Evolutionary conservation across 2,113 vertebrate genomes (phyloP).

Genomic region (Anolis carolinensis): DNA sequence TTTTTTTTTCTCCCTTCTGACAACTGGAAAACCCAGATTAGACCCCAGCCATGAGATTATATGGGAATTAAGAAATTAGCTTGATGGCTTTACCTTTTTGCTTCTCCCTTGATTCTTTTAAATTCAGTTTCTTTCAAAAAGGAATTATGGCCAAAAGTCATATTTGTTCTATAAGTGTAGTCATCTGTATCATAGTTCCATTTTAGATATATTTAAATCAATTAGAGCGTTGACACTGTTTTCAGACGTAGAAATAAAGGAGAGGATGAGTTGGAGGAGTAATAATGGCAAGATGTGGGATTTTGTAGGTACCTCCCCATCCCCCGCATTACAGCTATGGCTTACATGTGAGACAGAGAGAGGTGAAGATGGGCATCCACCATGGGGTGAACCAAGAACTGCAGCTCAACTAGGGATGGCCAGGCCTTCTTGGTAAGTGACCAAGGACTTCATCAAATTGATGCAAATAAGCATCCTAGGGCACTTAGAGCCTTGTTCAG

Average conservation of each 20-base stretch:
- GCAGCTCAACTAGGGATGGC: neutral
- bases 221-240: neutral
- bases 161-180: neutral
- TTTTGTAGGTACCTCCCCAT: neutral
- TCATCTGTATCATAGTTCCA: neutral
- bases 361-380: neutral
- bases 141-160: neutral
- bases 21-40: conserved; percentile 22
- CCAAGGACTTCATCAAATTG: too few species aligned
- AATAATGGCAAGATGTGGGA: neutral
- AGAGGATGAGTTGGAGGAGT: neutral
- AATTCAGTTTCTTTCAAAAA: neutral
- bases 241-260: neutral
- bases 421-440: neutral
- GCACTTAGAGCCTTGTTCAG: too few species aligned
- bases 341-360: neutral
- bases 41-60: conserved; percentile 5
- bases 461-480: too few species aligned
- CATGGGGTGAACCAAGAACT: neutral
- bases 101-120: neutral
- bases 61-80: neutral
- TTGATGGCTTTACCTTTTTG: neutral
- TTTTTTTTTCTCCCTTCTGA: conserved; percentile 7
- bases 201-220: neutral
- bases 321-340: too few species aligned